Conservation (phyloP, 2,113 vertebrate genomes). For the Zootoca vivipara region DNA sequence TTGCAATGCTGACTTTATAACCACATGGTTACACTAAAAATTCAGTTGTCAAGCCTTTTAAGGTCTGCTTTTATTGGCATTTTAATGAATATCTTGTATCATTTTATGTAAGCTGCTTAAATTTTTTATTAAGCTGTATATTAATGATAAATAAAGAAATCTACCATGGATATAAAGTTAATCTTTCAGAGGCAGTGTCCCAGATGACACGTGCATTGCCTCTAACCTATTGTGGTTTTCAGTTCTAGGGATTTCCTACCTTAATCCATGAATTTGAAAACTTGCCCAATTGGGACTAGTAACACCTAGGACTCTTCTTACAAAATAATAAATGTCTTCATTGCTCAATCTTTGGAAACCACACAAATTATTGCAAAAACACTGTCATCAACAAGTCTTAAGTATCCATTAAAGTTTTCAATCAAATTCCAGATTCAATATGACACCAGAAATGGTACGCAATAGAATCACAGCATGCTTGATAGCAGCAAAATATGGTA, state of each 20-base stretch:
- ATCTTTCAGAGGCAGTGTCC: not conserved
- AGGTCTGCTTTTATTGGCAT: too few relatives aligned
- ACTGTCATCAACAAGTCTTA: not conserved
- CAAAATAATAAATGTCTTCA: not conserved
- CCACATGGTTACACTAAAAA: not conserved
- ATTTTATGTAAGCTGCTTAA: too few relatives aligned
- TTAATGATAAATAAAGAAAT: not conserved
- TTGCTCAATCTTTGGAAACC: not conserved
- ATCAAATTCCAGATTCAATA: not conserved
- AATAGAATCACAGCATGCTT: not conserved
- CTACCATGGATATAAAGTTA: not conserved
- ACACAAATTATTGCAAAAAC: not conserved
- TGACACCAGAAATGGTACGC: not conserved
- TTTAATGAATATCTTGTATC: too few relatives aligned
- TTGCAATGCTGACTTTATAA: not conserved
- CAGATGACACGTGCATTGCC: too few relatives aligned
- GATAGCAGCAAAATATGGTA: not conserved
- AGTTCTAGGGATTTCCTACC: not conserved
- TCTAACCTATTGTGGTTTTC: not conserved
- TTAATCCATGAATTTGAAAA: not conserved
- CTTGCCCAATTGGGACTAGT: not conserved
- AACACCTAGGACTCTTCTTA: not conserved
- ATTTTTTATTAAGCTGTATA: too few relatives aligned
- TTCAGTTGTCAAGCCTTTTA: not conserved
- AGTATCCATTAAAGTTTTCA: not conserved